Evolutionary conservation across 2,113 vertebrate species (phyloP).

Genomic region (Erpornis zantholeuca): DNA sequence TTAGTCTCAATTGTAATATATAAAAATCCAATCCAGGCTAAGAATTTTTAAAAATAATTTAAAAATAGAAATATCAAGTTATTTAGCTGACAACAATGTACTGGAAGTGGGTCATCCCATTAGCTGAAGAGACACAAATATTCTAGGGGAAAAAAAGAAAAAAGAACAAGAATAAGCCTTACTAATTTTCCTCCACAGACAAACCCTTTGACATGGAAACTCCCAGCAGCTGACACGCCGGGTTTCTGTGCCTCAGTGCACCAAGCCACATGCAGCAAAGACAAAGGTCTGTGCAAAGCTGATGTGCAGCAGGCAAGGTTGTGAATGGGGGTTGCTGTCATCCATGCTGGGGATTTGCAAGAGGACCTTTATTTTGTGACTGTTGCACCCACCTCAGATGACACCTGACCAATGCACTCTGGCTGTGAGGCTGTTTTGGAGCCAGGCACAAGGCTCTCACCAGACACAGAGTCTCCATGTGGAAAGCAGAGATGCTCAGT

Average conservation of each 20-base stretch:
- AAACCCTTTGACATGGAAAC: neutral
- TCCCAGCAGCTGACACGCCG: rapidly evolving
- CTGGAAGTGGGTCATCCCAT: neutral
- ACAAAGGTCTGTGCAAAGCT: neutral
- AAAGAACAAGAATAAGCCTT: neutral
- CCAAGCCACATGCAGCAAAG: neutral
- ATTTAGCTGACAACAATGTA: neutral
- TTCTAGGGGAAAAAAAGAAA: rapidly evolving
- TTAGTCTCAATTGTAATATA: neutral
- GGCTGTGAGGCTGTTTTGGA: neutral
- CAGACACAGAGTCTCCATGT: neutral
- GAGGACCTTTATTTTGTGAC: neutral
- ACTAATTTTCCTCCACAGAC: neutral
- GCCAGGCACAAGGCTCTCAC: neutral
- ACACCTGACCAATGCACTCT: rapidly evolving
- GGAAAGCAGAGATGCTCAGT: neutral
- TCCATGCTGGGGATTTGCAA: too few species aligned
- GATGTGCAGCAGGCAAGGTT: neutral
- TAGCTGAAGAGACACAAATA: neutral
- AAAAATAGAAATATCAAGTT: neutral
- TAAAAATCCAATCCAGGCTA: neutral
- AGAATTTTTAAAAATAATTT: neutral
- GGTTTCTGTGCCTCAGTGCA: neutral
- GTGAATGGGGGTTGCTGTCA: rapidly evolving
- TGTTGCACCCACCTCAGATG: neutral